These are phyloP conservation scores for Pachyseris speciosa DNA, from an alignment of 64 coral and sea anemone species.

Conservation along the genomic window DNA sequence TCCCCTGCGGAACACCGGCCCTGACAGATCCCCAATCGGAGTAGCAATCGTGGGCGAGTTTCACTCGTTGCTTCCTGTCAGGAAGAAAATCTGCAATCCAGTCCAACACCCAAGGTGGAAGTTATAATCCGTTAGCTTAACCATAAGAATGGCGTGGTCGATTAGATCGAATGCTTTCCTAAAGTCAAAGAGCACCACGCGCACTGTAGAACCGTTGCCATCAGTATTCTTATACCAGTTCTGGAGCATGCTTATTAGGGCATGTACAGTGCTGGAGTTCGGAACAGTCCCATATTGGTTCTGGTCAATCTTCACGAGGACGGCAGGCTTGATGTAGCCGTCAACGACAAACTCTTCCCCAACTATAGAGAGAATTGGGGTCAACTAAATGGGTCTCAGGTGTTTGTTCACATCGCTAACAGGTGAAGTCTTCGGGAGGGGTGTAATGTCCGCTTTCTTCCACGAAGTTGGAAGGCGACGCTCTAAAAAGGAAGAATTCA, in stretches of 20 bases:
- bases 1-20: conserved; percentile 47
- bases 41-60: conserved; percentile 36
- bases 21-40: conserved; percentile 58
- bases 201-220: conserved; percentile 29
- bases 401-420: conserved; percentile 44
- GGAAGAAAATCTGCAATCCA: conserved; percentile 13
- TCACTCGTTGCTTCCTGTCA: conserved; percentile 42
- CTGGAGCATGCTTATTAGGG: conserved; percentile 46
- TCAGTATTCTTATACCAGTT: conserved; percentile 33
- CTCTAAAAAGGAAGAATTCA: conserved; percentile 19
- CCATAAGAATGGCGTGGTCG: conserved; percentile 36
- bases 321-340: conserved; percentile 38
- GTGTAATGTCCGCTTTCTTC: conserved; percentile 42
- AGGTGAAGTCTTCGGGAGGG: conserved; percentile 17
- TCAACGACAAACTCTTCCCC: conserved; percentile 59
- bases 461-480: conserved; percentile 31
- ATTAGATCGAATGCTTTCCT: conserved; percentile 39
- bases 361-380: conserved; percentile 53
- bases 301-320: conserved; percentile 26
- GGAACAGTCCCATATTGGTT: conserved; percentile 30
- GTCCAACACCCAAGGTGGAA: background rate
- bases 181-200: conserved; percentile 19
- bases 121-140: background rate
- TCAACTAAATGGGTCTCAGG: conserved; percentile 50
- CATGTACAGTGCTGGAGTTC: conserved; percentile 36